phyloP scores from a whole-genome alignment of 2,113 vertebrate genomes.

The Burhinus bistriatus region DNA sequence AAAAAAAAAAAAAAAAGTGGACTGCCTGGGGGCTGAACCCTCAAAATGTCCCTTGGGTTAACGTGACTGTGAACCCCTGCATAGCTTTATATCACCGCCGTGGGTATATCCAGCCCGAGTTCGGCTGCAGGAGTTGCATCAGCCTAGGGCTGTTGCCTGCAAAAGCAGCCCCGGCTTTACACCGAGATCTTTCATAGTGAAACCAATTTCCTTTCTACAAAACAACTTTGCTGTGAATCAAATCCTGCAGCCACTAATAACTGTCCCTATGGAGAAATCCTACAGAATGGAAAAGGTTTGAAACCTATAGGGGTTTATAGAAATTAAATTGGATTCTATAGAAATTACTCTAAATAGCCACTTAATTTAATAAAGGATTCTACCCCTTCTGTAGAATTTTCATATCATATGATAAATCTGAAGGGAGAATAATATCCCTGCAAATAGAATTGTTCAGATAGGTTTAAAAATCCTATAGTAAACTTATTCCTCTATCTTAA shows the following conservation, averaged over 20 bases:
- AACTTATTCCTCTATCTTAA: conserved; percentile 3
- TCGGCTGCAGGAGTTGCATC: neutral
- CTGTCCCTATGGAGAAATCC: conserved; percentile 18
- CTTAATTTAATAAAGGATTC: conserved; percentile 28
- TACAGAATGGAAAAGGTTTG: neutral
- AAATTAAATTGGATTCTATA: conserved; percentile 49
- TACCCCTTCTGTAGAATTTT: conserved; percentile 22
- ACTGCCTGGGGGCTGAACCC: neutral
- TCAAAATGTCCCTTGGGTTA: neutral
- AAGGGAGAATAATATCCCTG: conserved; percentile 11
- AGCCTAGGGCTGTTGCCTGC: neutral
- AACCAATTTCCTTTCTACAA: conserved; percentile 15
- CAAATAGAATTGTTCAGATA: conserved; percentile 24
- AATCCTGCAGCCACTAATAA: conserved; percentile 13
- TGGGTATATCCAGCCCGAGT: neutral
- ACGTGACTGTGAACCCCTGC: neutral
- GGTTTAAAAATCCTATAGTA: conserved; percentile 39
- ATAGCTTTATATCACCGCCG: neutral
- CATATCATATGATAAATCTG: neutral
- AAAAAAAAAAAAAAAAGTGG: neutral
- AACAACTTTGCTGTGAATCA: conserved; percentile 29
- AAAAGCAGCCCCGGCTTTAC: neutral
- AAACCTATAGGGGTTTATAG: conserved; percentile 11
- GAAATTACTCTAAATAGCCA: conserved; percentile 45
- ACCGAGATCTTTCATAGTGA: neutral